These are phyloP conservation scores for Brenthis ino DNA, from an alignment of 2,888 invertebrate genomes.

Conservation along the genomic window DNA sequence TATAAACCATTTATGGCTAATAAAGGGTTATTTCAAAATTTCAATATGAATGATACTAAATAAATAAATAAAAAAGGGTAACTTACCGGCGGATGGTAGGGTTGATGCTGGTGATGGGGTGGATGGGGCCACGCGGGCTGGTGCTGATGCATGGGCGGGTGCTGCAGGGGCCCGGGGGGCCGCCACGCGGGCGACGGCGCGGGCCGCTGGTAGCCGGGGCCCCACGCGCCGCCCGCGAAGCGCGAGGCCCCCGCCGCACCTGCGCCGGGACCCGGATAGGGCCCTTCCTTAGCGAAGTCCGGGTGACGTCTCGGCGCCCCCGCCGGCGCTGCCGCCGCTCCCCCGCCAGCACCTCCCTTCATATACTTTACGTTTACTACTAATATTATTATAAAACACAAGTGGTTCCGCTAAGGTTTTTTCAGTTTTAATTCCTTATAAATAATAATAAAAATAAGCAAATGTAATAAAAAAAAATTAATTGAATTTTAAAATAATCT, in stretches of 20 bases:
- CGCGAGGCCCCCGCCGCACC: slow-evolving; percentile 46
- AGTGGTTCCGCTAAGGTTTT: slow-evolving; percentile 15
- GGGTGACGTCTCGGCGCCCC: slow-evolving; percentile 86
- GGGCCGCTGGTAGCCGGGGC: slow-evolving; percentile 60
- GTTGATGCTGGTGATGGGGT: slow-evolving; percentile 66
- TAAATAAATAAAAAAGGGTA: too few relatives aligned
- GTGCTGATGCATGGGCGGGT: slow-evolving; percentile 55
- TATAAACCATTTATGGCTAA: too few relatives aligned
- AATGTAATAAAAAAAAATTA: not conserved
- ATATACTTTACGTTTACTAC: slow-evolving; percentile 2
- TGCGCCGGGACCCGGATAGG: slow-evolving; percentile 42
- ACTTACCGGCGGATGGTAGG: slow-evolving; percentile 63
- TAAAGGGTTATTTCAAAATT: too few relatives aligned
- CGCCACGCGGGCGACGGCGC: slow-evolving; percentile 57
- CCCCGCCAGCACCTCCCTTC: slow-evolving; percentile 43
- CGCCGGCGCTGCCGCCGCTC: slow-evolving; percentile 47
- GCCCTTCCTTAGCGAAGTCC: slow-evolving; percentile 88
- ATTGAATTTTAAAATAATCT: not conserved
- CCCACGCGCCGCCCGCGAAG: slow-evolving; percentile 51
- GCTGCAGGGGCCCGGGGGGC: slow-evolving; percentile 58
- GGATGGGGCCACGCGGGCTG: slow-evolving; percentile 65
- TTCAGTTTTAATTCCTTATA: too few relatives aligned
- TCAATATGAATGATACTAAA: too few relatives aligned
- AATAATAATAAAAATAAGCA: not conserved
- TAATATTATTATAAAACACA: not conserved